phyloP scores from a whole-genome alignment of 2,113 vertebrate genomes.

The Isichthys henryi region DNA sequence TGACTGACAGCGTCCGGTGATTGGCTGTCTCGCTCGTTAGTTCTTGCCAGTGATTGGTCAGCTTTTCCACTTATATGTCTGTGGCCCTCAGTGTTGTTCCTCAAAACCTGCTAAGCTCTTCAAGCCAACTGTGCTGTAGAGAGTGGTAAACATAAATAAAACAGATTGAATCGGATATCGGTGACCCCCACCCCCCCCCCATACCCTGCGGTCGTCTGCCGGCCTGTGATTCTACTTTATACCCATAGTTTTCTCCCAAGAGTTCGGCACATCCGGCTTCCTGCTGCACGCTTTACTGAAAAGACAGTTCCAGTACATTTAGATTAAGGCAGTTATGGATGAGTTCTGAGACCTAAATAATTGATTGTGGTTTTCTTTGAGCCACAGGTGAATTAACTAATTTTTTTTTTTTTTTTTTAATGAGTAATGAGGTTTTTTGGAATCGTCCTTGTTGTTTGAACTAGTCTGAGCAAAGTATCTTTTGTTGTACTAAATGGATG shows the following conservation, averaged over 20 bases:
- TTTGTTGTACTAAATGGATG: not conserved
- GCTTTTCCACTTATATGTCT: not conserved
- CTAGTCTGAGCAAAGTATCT: not conserved
- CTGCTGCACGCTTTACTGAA: not conserved
- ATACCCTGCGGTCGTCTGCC: not conserved
- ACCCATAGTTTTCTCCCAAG: not conserved
- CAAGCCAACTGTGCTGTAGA: not conserved
- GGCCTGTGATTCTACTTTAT: not conserved
- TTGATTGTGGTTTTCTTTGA: not conserved
- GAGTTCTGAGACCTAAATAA: not conserved
- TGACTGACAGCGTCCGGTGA: not conserved
- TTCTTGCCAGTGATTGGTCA: not conserved
- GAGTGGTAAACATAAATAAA: not conserved
- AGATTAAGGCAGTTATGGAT: not conserved
- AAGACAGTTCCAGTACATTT: conserved; percentile 2
- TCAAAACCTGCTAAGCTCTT: not conserved
- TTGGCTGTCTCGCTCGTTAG: not conserved
- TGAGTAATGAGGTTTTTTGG: not conserved
- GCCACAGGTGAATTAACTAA: not conserved
- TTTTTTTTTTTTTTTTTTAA: not conserved
- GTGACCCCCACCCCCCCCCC: no score
- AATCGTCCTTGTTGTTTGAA: not conserved
- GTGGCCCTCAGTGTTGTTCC: not conserved
- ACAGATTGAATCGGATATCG: not conserved
- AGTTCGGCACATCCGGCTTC: not conserved